These are phyloP conservation scores for Drosophila trichaetosa DNA, from an alignment of 2,888 invertebrate genomes.

Conservation along the genomic window DNA sequence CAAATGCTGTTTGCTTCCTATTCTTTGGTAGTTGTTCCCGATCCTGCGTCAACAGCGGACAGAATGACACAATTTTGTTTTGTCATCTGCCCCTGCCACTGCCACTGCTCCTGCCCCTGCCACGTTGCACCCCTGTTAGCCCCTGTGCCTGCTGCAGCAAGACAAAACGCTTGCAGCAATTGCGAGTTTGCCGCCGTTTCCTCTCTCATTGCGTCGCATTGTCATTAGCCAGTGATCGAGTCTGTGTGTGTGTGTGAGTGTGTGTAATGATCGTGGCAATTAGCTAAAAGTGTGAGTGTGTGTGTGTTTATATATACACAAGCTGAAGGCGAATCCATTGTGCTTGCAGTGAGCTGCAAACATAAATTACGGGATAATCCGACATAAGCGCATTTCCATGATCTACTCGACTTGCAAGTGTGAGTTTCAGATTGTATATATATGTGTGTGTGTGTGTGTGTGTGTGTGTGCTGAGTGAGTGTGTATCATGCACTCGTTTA, in stretches of 20 bases:
- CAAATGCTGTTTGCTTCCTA: slow-evolving; percentile 51
- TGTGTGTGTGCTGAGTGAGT: slow-evolving; percentile 41
- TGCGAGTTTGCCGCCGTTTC: slow-evolving; percentile 61
- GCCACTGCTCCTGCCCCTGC: slow-evolving; percentile 13
- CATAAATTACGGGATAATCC: slow-evolving; percentile 83
- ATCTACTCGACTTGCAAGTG: slow-evolving; percentile 60
- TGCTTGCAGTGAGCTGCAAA: slow-evolving; percentile 69
- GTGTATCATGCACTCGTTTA: slow-evolving; percentile 59
- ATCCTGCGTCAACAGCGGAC: slow-evolving; percentile 66
- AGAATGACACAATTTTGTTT: slow-evolving; percentile 79
- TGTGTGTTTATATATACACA: slow-evolving; percentile 18
- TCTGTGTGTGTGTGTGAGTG: slow-evolving; percentile 28
- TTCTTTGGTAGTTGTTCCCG: slow-evolving; percentile 42
- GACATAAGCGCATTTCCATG: slow-evolving; percentile 81
- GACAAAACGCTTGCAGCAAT: slow-evolving; percentile 64
- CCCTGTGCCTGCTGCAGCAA: slow-evolving; percentile 18
- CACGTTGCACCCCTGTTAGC: slow-evolving; percentile 6
- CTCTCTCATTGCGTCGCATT: slow-evolving; percentile 63
- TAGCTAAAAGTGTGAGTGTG: slow-evolving; percentile 47
- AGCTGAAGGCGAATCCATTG: slow-evolving; percentile 69
- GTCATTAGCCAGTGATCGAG: slow-evolving; percentile 66
- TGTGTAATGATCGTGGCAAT: slow-evolving; percentile 77
- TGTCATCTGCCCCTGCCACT: slow-evolving; percentile 75
- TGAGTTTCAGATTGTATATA: slow-evolving; percentile 17
- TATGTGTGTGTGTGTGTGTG: slow-evolving; percentile 24